Evolutionary conservation across 2,113 vertebrate species (phyloP), one percentile per base, ranked within the genome.

Genomic region (Pteronura brasiliensis): DNA sequence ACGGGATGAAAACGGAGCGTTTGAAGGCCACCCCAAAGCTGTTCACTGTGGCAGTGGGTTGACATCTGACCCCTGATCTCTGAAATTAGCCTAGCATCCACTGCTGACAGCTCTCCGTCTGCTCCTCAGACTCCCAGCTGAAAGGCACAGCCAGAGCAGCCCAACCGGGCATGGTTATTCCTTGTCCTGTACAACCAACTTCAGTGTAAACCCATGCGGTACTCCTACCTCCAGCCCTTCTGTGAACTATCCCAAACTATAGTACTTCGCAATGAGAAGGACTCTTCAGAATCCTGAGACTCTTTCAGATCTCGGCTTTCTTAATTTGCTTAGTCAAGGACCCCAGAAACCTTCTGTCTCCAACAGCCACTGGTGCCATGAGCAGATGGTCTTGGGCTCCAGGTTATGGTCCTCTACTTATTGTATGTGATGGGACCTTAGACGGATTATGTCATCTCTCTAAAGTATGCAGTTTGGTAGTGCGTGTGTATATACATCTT

Each of bases 111-210:
- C 63, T 18, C 55, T 76, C 13, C 3, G 6, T 11, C 67, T 11
- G 27, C n/a, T 42, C n/a, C n/a, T 42, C 55, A 27, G 72, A n/a
- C n/a, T 29, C 63, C 44, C n/a, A 2, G 23, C 34, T 55, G 76
- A 55, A 63, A 3, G 65, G 44, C 5, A 59, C 21, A 29, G 7
- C 14, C 20, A 4, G 42, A 74, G 42, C n/a, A 15, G 82, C 21
- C 42, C 36, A 7, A 6, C 7, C 0, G 27, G 18, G 25, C 10
- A 31, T 7, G 13, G 18, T 4, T 7, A 1, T 5, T 57, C 47
- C 85, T 65, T 6, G 36, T 2, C 20, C 1, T 20, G 47, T 3
- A 8, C 6, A 52, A 63, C 21, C 0, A 7, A 17, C 31, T 77
- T 77, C 67, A 42, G 47, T 6, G 11, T 34, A 25, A 25, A 61